Evolutionary conservation across 2,797 vertebrate genomes (phyloP).

Genomic region (Kryptopterus vitreolus): DNA sequence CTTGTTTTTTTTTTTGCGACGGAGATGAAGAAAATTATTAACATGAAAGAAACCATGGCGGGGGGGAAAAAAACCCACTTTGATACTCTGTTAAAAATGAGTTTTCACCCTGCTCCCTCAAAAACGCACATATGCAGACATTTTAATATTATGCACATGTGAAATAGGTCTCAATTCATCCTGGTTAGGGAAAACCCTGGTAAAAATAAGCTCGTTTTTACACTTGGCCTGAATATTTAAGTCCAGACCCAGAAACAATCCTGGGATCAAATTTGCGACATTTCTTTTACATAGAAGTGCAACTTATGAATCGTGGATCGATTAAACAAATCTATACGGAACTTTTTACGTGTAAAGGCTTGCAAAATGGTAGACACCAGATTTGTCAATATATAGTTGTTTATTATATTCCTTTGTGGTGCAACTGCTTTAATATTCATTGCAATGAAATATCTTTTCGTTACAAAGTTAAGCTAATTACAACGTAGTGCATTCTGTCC

Average conservation of each 20-base stretch:
- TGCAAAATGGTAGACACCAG: neutral
- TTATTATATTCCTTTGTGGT: no score
- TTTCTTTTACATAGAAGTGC: neutral
- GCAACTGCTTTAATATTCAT: no score
- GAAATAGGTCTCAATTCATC: slow-evolving; percentile 35
- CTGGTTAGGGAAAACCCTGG: slow-evolving; percentile 1
- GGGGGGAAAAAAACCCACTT: slow-evolving; percentile 52
- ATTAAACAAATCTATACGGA: neutral
- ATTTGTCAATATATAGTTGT: neutral
- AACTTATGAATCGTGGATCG: neutral
- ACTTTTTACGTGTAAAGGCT: neutral
- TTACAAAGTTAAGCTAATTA: neutral
- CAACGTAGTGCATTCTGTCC: neutral
- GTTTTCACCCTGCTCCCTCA: slow-evolving; percentile 45
- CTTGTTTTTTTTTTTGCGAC: slow-evolving; percentile 62
- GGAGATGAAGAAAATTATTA: slow-evolving; percentile 54
- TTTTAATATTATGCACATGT: slow-evolving; percentile 45
- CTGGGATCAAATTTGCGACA: neutral
- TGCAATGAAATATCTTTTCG: no score
- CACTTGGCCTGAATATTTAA: neutral
- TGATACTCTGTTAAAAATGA: slow-evolving; percentile 59
- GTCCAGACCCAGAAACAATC: neutral
- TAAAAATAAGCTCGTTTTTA: neutral
- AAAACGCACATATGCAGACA: slow-evolving; percentile 46
- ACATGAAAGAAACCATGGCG: slow-evolving; percentile 50